phyloP scores from a whole-genome alignment of 2,888 invertebrate species.

The Oligia fasciuncula region DNA sequence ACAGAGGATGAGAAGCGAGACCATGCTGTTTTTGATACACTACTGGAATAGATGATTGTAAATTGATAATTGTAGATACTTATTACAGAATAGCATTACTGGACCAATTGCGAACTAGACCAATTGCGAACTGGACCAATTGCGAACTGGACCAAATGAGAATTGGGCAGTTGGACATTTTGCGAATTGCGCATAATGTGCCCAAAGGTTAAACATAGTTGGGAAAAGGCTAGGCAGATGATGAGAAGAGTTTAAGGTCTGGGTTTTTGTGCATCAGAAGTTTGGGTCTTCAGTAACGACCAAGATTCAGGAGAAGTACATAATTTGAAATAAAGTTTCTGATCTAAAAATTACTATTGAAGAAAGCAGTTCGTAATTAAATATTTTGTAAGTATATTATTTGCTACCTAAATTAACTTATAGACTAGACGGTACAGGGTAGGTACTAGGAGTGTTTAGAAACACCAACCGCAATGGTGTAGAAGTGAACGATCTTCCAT shows the following conservation, averaged over 20 bases:
- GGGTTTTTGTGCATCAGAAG: neutral
- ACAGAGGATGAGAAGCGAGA: slow-evolving; percentile 92
- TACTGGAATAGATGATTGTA: slow-evolving; percentile 57
- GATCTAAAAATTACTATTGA: neutral
- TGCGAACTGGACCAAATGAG: no score
- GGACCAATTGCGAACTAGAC: no score
- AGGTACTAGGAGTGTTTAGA: neutral
- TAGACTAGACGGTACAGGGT: no score
- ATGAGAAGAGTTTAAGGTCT: neutral
- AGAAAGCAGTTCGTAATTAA: neutral
- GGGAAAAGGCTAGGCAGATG: no score
- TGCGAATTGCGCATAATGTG: no score
- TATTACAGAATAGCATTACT: no score
- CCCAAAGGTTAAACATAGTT: no score
- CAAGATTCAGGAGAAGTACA: no score
- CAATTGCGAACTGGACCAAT: no score
- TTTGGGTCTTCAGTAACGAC: neutral
- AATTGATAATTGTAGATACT: neutral
- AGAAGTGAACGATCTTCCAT: slow-evolving; percentile 10
- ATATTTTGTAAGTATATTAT: neutral
- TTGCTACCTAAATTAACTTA: neutral
- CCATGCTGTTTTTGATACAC: slow-evolving; percentile 84
- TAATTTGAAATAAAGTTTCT: neutral
- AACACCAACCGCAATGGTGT: neutral
- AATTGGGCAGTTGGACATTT: no score